These are phyloP conservation scores for Netelia fuscicornis DNA, from an alignment of 2,888 invertebrate species.

Conservation along the genomic window DNA sequence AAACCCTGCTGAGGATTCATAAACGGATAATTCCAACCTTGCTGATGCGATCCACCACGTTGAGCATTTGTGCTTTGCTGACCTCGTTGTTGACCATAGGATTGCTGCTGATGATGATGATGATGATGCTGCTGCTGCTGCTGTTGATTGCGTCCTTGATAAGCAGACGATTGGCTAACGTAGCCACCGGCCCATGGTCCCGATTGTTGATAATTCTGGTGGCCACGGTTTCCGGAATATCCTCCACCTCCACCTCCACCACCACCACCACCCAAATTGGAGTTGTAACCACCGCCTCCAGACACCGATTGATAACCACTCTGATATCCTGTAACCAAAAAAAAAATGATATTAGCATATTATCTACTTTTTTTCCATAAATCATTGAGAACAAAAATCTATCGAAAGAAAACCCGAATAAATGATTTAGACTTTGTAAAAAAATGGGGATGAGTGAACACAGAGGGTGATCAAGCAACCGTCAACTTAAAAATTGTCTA, in stretches of 20 bases:
- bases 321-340: slow-evolving; percentile 77
- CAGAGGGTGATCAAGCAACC: too few species aligned
- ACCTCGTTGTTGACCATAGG: slow-evolving; percentile 54
- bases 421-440: too few species aligned
- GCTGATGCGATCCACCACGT: slow-evolving; percentile 50
- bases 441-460: too few species aligned
- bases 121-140: slow-evolving; percentile 45
- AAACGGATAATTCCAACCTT: slow-evolving; percentile 66
- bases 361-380: background rate
- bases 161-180: slow-evolving; percentile 67
- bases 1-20: slow-evolving; percentile 73
- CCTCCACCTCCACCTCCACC: slow-evolving; percentile 65
- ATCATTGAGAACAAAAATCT: too few species aligned
- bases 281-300: slow-evolving; percentile 67
- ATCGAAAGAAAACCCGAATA: too few species aligned
- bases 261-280: slow-evolving; percentile 69
- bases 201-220: slow-evolving; percentile 67
- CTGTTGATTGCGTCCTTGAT: slow-evolving; percentile 70
- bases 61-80: slow-evolving; percentile 37
- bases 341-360: slow-evolving; percentile 27
- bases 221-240: slow-evolving; percentile 67
- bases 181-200: slow-evolving; percentile 76
- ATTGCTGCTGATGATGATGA: slow-evolving; percentile 59
- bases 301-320: slow-evolving; percentile 75
- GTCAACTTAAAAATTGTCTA: too few species aligned